A percentile compares a stretch with the other conserved stretches of the same genome.
phyloP scores from a whole-genome alignment of 2,888 invertebrate genomes.

The Brenthis ino region DNA sequence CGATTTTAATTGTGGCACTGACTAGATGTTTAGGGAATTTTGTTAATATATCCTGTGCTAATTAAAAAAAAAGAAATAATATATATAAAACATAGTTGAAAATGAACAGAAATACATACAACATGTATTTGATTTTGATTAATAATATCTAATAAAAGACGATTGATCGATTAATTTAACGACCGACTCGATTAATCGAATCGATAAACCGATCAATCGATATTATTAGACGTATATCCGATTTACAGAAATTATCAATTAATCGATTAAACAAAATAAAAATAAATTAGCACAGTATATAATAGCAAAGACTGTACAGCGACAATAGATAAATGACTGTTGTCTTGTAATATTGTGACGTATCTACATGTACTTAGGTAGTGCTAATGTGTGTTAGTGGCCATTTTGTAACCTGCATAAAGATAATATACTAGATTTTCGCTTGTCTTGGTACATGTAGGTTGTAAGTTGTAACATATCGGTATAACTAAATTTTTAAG shows the following conservation, averaged over 20 bases:
- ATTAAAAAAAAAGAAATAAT: neutral
- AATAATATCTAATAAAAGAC: no score
- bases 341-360: constrained; percentile 31
- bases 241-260: neutral
- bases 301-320: constrained; percentile 18
- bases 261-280: neutral
- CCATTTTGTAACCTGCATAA: constrained; percentile 5
- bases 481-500: neutral
- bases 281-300: constrained; percentile 22
- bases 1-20: constrained; percentile 41
- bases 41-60: constrained; percentile 28
- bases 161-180: no score
- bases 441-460: neutral
- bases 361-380: constrained; percentile 22
- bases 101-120: neutral
- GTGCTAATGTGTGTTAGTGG: constrained; percentile 16
- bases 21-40: constrained; percentile 26
- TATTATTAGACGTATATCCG: no score
- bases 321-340: constrained; percentile 27
- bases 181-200: no score
- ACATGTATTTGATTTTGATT: neutral
- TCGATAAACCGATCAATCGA: no score
- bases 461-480: no score
- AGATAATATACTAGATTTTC: neutral
- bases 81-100: neutral